Base-by-base conservation (phyloP, 2,797 vertebrate genomes). In the Periophthalmus magnuspinnatus region DNA sequence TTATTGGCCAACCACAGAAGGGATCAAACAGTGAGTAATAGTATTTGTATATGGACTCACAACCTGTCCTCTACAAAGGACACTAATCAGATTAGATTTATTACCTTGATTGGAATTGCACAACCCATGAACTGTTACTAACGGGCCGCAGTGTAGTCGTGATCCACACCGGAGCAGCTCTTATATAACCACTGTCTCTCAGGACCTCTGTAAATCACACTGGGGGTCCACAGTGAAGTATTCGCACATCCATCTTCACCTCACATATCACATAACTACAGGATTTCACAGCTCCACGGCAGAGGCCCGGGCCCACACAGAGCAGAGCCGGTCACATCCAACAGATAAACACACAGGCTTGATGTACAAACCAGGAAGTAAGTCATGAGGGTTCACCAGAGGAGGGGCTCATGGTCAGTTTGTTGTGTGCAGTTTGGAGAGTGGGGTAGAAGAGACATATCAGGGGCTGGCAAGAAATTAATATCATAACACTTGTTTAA, bases 241-340 rank as follows among this genome's bases (percentile, higher is more conserved):
- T 68, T 66, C 69, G 67, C 36, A 50, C 63, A 67, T 62, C 69
- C 19, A 59, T 34, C 69, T 21, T 67, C 64, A 38, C 17, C 21
- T 68, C 73, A 78, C 47, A 74, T 69, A 72, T n/a, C 68, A 65
- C 33, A 14, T 65, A 66, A 60, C 22, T 68, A 63, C 22, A 70
- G 77, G 75, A 89, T 88, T 87, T 88, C 77, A 84, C 85, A 81
- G 65, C 1, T 56, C 34, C 79, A 69, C 83, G 81, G 79, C 79
- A 82, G 80, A 84, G 58, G 57, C 70, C 72, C 21, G 0, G 16
- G 22, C 24, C 19, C 32, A 70, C 54, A 68, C 48, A 55, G 65
- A 34, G 66, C 68, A 17, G 32, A 16, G 41, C 34, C 52, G 6
- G 68, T 65, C 68, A 52, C 33, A 19, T 13, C 36, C 38, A 16